Evolutionary conservation across 92 coral and sea anemone genomes (phyloP).

Genomic region (Chrysogorgia sp.): DNA sequence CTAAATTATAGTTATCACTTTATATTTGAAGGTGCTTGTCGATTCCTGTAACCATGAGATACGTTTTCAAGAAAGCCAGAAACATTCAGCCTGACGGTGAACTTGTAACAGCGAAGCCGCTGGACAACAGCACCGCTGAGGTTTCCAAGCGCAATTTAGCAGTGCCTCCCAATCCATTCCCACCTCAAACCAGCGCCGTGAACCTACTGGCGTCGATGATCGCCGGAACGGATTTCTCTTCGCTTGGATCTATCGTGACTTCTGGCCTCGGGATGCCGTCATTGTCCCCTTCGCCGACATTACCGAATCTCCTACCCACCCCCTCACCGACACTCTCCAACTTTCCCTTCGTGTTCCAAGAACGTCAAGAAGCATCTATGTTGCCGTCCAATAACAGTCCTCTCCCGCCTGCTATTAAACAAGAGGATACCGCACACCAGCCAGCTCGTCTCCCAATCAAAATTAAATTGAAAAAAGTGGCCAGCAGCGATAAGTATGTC

Average conservation of each 20-base stretch:
- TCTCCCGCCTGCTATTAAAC: slow-evolving; percentile 31
- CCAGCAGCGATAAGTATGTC: slow-evolving; percentile 86
- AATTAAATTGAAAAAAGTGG: slow-evolving; percentile 74
- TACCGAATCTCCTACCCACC: slow-evolving; percentile 74
- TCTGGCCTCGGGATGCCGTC: slow-evolving; percentile 67
- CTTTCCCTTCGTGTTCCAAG: slow-evolving; percentile 53
- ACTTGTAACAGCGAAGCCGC: slow-evolving; percentile 66
- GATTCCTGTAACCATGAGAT: slow-evolving; percentile 93
- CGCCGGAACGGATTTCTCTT: slow-evolving; percentile 81
- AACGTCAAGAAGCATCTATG: slow-evolving; percentile 50
- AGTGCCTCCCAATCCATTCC: slow-evolving; percentile 36
- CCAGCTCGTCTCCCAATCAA: slow-evolving; percentile 83
- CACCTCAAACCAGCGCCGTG: slow-evolving; percentile 74
- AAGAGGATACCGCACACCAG: slow-evolving; percentile 71
- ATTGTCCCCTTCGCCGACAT: slow-evolving; percentile 92
- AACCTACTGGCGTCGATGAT: slow-evolving; percentile 69
- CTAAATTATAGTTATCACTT: background rate
- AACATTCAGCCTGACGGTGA: slow-evolving; percentile 78
- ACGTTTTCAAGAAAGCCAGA: slow-evolving; percentile 87
- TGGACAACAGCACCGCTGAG: slow-evolving; percentile 41
- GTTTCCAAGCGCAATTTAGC: slow-evolving; percentile 45
- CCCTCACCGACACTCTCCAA: slow-evolving; percentile 75
- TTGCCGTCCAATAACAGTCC: slow-evolving; percentile 50
- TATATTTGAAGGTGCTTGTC: slow-evolving; percentile 76
- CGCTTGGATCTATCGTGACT: slow-evolving; percentile 65